Percentiles rank a stretch among this genome's conserved stretches.
Conservation (phyloP, 2,888 invertebrate species). For the Spodoptera littoralis region DNA sequence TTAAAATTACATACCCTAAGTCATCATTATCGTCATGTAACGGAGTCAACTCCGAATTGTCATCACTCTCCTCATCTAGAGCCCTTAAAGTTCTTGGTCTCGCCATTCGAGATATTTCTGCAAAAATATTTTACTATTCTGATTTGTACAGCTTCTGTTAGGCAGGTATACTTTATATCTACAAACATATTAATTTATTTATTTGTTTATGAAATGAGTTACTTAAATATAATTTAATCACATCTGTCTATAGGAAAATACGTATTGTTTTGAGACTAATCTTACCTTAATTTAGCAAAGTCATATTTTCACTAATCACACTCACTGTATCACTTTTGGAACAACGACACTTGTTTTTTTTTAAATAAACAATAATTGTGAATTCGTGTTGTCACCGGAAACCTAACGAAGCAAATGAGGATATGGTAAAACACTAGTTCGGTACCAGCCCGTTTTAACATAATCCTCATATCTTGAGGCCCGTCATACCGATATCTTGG, state of each 20-base stretch:
- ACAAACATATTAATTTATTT: too few relatives aligned
- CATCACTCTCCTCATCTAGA: conserved; percentile 74
- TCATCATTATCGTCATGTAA: conserved; percentile 81
- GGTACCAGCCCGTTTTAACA: conserved; percentile 45
- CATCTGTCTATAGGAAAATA: too few relatives aligned
- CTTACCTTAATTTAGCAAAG: conserved; percentile 1
- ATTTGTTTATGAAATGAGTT: too few relatives aligned
- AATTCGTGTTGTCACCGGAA: conserved; percentile 49
- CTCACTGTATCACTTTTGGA: conserved; percentile 27
- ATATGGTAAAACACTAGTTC: conserved; percentile 51
- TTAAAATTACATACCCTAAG: conserved; percentile 71
- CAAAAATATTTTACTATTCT: conserved; percentile 40
- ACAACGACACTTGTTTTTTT: conserved; percentile 32
- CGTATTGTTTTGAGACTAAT: too few relatives aligned
- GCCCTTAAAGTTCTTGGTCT: conserved; percentile 67
- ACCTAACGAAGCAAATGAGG: conserved; percentile 46
- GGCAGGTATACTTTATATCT: too few relatives aligned
- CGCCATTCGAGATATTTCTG: conserved; percentile 70
- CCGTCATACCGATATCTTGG: conserved; percentile 62
- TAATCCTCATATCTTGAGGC: conserved; percentile 64
- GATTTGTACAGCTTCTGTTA: too few relatives aligned
- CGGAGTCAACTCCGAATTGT: conserved; percentile 77
- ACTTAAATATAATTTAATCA: too few relatives aligned
- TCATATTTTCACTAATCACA: conserved; percentile 45
- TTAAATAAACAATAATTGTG: conserved; percentile 50